phyloP scores from a whole-genome alignment of 2,888 invertebrate species.

The Tenodera sinensis region DNA sequence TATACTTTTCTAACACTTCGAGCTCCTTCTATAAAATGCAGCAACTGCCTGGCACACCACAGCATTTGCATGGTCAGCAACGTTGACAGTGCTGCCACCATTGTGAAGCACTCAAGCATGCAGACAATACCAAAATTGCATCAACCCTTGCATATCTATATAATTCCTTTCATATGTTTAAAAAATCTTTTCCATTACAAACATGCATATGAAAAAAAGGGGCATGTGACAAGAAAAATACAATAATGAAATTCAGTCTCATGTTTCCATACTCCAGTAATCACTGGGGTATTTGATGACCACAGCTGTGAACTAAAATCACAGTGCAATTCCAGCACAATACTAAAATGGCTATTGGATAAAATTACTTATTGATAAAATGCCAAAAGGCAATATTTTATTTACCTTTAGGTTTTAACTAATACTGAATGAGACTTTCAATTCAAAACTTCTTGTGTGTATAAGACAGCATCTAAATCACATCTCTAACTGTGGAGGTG shows the following conservation, averaged over 20 bases:
- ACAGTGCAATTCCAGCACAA: background rate
- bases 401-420: background rate
- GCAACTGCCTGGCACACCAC: background rate
- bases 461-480: too few relatives aligned
- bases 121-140: conserved; percentile 16
- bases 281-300: background rate
- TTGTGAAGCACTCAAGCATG: background rate
- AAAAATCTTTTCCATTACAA: background rate
- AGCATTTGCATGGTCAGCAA: background rate
- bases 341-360: background rate
- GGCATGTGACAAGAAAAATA: conserved; percentile 12
- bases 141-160: conserved; percentile 17
- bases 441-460: background rate
- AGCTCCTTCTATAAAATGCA: conserved; percentile 13
- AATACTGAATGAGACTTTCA: background rate
- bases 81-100: background rate
- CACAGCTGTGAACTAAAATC: conserved; percentile 8
- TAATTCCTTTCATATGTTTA: background rate
- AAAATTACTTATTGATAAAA: background rate
- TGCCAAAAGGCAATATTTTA: background rate
- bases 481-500: too few relatives aligned
- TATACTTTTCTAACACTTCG: conserved; percentile 5
- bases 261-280: conserved; percentile 8
- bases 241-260: conserved; percentile 14
- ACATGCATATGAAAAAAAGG: conserved; percentile 8